Evolutionary conservation across 2,113 vertebrate genomes (phyloP), one percentile per base, ranked within the genome.

Genomic region (Cygnus atratus): DNA sequence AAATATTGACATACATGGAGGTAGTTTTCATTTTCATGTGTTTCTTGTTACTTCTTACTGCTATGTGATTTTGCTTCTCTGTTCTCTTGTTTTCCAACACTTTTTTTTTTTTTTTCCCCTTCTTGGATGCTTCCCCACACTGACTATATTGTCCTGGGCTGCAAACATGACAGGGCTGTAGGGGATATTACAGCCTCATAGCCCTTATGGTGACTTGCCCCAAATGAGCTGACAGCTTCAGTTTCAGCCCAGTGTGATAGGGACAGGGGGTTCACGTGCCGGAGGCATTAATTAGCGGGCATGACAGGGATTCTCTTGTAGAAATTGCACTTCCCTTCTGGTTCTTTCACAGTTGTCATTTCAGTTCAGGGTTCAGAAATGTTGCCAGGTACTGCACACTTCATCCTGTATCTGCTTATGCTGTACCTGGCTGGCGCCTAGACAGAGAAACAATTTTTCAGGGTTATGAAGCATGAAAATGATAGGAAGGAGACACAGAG

Each of bases 1-100:
- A 97, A 97, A 96, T 97, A 96, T 96, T 96, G 96, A 97, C 96
- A 96, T 91, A 95, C 93, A 88, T 35, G 80, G 85, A 94, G 95
- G 71, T 75, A 93, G 87, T 94, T 94, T 93, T 90, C 93, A 73
- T 95, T 94, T 94, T 94, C 96, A 78, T 62, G 33, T 95, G 97
- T 95, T 96, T 96, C 94, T 96, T 96, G 93, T 97, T 96, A 96
- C 74, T 61, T 90, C 85, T 81, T 29, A 83, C 71, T 57, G 82
- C 75, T 91, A 28, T 35, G 50, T 68, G 68, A 43, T 93, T 96
- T 88, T 75, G 57, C 57, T 93, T 92, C 93, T 88, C 73, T 73
- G 3, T 95, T 52, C 81, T 67, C 62, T 79, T 93, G 43, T 82
- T 70, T 80, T 88, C 65, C 46, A 67, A 35, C 7, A 10, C 15